Evolutionary conservation across 2,888 invertebrate species (phyloP).

Genomic region (Vanessa cardui): DNA sequence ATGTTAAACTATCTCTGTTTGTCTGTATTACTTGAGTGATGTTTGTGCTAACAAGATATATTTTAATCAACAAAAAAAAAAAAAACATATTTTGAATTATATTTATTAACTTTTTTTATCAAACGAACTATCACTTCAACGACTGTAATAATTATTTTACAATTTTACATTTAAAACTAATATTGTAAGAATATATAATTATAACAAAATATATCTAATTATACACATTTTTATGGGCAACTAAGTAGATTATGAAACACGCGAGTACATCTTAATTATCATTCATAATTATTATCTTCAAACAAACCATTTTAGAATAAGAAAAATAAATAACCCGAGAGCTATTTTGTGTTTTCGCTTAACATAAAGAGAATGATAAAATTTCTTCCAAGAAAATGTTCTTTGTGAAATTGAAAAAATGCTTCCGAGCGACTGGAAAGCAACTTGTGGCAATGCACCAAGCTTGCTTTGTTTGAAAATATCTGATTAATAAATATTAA

Average conservation of each 20-base stretch:
- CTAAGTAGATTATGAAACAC: not conserved
- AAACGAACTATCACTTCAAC: too few relatives aligned
- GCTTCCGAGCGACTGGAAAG: conserved; percentile 20
- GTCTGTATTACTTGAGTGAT: too few relatives aligned
- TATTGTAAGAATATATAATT: too few relatives aligned
- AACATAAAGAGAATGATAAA: conserved; percentile 17
- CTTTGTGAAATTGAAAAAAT: conserved; percentile 36
- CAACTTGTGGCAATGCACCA: conserved; percentile 19
- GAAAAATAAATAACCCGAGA: not conserved
- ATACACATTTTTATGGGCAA: too few relatives aligned
- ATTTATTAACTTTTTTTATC: too few relatives aligned
- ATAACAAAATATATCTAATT: too few relatives aligned
- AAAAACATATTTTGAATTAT: too few relatives aligned
- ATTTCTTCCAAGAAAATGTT: conserved; percentile 30
- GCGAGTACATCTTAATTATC: not conserved
- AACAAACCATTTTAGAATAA: not conserved
- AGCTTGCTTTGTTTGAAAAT: conserved; percentile 15
- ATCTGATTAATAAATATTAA: conserved; percentile 18
- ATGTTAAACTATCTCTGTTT: too few relatives aligned
- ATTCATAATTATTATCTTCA: not conserved
- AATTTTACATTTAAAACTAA: too few relatives aligned
- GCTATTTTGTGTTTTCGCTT: not conserved
- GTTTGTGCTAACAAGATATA: too few relatives aligned
- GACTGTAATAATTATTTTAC: too few relatives aligned
- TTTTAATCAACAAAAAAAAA: too few relatives aligned